phyloP scores from a whole-genome alignment of 1,140 invertebrate genomes.

The Oppia nitens region DNA sequence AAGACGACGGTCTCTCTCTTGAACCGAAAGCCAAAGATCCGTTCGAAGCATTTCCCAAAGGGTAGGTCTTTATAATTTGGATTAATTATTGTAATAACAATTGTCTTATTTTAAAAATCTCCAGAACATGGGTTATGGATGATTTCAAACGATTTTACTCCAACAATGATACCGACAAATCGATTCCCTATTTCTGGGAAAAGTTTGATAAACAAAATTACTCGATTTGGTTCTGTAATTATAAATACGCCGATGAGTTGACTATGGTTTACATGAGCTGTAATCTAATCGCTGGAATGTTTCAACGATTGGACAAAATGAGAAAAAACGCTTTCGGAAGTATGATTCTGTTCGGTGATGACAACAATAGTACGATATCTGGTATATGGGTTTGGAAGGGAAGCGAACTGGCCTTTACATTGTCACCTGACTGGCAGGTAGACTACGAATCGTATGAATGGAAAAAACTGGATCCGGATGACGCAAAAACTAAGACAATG shows the following conservation, averaged over 20 bases:
- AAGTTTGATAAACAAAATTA: slow-evolving; percentile 93
- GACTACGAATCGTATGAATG: slow-evolving; percentile 95
- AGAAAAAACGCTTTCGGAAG: slow-evolving; percentile 89
- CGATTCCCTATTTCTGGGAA: slow-evolving; percentile 95
- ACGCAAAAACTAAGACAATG: slow-evolving; percentile 66
- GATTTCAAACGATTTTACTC: slow-evolving; percentile 95
- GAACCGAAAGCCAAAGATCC: slow-evolving; percentile 81
- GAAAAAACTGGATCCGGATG: slow-evolving; percentile 76
- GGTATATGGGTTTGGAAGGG: slow-evolving; percentile 95
- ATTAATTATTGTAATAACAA: slow-evolving; percentile 10
- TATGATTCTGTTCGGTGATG: slow-evolving; percentile 76
- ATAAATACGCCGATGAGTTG: slow-evolving; percentile 88
- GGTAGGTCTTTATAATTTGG: slow-evolving; percentile 24
- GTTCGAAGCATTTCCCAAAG: slow-evolving; percentile 71
- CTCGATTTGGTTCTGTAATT: slow-evolving; percentile 93
- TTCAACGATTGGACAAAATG: slow-evolving; percentile 93
- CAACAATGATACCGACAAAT: slow-evolving; percentile 82
- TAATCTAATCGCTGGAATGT: slow-evolving; percentile 88
- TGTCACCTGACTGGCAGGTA: slow-evolving; percentile 79
- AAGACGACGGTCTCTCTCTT: slow-evolving; percentile 46
- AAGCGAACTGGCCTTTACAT: slow-evolving; percentile 72
- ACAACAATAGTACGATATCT: slow-evolving; percentile 81
- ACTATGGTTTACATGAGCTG: slow-evolving; percentile 87
- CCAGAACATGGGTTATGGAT: slow-evolving; percentile 60
- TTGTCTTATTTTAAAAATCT: slow-evolving; percentile 11